Evolutionary conservation across 2,113 vertebrate genomes (phyloP), one percentile per base, ranked within the genome.

Genomic region (Muscicapa adusta): DNA sequence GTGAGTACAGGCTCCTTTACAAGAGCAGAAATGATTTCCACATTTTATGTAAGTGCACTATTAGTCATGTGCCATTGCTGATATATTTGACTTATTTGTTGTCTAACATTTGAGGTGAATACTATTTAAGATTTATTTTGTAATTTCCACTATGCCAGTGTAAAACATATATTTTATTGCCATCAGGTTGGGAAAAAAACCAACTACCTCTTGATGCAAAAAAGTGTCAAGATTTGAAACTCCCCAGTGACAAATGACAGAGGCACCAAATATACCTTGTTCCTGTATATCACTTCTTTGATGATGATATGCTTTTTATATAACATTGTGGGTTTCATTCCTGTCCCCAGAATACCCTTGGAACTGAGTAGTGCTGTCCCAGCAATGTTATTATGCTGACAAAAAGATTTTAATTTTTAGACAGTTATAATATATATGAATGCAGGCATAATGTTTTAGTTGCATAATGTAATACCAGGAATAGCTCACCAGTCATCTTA

Each of bases 71-170:
- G 76, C 71, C 36, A 20, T 79, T 95, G 74, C 88, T 89, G 94
- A 57, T 80, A 62, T 51, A 48, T 96, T 96, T 97, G 91, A 93
- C 81, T 97, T 95, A 72, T 94, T 97, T 97, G 87, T 96, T 95
- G 53, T 97, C 84, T 95, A 86, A 96, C 85, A 34, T 92, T 96
- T 94, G 73, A 88, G 71, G 61, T 85, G 87, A 96, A 93, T 88
- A 65, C 43, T 82, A 91, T 87, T 83, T 95, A 94, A 96, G 96
- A 97, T 97, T 98, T 97, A 97, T 97, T 94, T 95, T 94, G 93
- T 91, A 97, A 97, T 97, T 97, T 97, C 95, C 87, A 78, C 84
- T 70, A 65, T 80, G 91, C 76, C 96, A 92, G 68, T 85, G 75
- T 78, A 97, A 97, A 98, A 84, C 74, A 95, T 89, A 54, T 2